phyloP scores from a whole-genome alignment of 2,888 invertebrate genomes.

The Mycalesis mineus region DNA sequence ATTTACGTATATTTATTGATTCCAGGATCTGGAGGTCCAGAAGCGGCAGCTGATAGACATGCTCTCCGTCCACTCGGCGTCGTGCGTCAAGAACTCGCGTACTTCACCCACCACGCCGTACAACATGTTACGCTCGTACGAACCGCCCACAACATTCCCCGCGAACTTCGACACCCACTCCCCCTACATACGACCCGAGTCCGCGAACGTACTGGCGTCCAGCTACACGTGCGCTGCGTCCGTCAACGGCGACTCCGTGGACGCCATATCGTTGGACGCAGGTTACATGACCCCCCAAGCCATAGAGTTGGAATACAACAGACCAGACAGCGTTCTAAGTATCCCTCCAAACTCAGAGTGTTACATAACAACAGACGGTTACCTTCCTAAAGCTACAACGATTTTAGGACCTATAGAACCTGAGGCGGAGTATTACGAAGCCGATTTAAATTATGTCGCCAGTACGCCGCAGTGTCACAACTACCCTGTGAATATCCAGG shows the following conservation, averaged over 20 bases:
- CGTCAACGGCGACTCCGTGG: conserved; percentile 62
- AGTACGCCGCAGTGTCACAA: conserved; percentile 75
- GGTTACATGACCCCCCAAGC: conserved; percentile 60
- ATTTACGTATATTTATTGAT: conserved; percentile 22
- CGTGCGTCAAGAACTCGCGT: conserved; percentile 80
- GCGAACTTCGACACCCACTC: conserved; percentile 65
- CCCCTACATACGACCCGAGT: conserved; percentile 73
- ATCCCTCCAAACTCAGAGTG: conserved; percentile 55
- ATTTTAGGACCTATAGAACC: conserved; percentile 76
- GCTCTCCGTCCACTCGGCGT: conserved; percentile 85
- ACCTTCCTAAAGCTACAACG: conserved; percentile 64
- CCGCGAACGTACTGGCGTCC: conserved; percentile 71
- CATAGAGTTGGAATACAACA: conserved; percentile 60
- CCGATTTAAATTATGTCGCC: conserved; percentile 73
- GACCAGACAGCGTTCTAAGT: conserved; percentile 70
- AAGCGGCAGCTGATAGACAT: conserved; percentile 87
- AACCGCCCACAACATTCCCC: conserved; percentile 68
- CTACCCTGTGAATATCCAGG: conserved; percentile 64
- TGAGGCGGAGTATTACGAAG: conserved; percentile 73
- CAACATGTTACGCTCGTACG: conserved; percentile 66
- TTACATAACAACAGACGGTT: conserved; percentile 65
- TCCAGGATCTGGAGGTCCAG: conserved; percentile 87
- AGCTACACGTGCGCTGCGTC: conserved; percentile 69
- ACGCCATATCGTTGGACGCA: conserved; percentile 61
- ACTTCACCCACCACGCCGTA: conserved; percentile 63